These are phyloP conservation scores for Steromphala cineraria DNA, from an alignment of 2,888 invertebrate species.

Conservation along the genomic window DNA sequence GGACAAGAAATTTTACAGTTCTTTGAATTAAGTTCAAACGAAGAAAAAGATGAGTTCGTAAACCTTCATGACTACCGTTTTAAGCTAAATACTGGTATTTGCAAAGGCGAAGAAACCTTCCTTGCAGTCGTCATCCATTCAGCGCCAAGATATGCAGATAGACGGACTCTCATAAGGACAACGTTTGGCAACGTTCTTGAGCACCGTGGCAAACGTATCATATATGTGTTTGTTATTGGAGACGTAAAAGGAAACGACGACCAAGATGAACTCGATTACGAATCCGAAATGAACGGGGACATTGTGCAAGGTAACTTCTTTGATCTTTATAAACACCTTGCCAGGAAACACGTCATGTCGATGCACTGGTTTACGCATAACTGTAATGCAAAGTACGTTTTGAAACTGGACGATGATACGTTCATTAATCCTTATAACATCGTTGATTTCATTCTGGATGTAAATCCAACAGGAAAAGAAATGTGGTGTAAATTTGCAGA, in stretches of 20 bases:
- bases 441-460: neutral
- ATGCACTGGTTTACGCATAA: constrained; percentile 3
- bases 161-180: neutral
- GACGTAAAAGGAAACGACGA: too few species aligned
- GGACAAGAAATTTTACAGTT: neutral
- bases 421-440: neutral
- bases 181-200: neutral
- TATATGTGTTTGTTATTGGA: neutral
- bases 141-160: neutral
- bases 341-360: neutral
- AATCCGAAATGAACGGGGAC: neutral
- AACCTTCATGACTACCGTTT: neutral
- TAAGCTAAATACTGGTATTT: neutral
- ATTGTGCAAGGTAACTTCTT: neutral
- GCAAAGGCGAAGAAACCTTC: neutral
- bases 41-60: neutral
- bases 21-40: neutral
- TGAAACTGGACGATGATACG: neutral
- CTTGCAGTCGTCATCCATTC: neutral
- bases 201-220: neutral
- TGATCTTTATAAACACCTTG: neutral
- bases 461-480: neutral
- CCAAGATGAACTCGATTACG: neutral
- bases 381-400: neutral
- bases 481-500: neutral